Conservation (phyloP, 2,797 vertebrate genomes). For the Scyliorhinus canicula region DNA sequence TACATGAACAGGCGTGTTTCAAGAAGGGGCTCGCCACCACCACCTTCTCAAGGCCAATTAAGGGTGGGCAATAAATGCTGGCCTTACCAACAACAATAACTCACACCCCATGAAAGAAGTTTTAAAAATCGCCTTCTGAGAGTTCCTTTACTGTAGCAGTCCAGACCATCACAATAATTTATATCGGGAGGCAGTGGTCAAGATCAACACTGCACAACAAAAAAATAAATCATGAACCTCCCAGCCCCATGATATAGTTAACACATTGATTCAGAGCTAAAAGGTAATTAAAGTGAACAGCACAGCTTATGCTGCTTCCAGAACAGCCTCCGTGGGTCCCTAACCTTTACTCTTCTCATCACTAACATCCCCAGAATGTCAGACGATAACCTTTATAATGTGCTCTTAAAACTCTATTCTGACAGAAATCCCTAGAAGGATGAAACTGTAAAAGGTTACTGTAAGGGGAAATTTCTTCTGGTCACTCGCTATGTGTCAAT, state of each 20-base stretch:
- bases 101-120: background rate
- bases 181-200: background rate
- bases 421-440: background rate
- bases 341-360: slow-evolving; percentile 3
- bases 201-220: background rate
- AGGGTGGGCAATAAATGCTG: too few species aligned
- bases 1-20: background rate
- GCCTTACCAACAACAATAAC: background rate
- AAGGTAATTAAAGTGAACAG: background rate
- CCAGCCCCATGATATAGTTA: background rate
- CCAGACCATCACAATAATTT: background rate
- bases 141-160: background rate
- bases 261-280: background rate
- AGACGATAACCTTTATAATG: background rate
- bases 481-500: background rate
- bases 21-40: background rate
- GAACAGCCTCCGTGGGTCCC: background rate
- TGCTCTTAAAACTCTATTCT: slow-evolving; percentile 14
- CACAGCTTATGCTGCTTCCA: background rate
- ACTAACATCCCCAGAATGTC: slow-evolving; percentile 9
- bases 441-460: background rate
- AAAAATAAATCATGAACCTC: background rate
- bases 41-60: background rate
- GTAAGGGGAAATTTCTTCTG: background rate
- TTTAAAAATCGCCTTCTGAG: background rate